These are phyloP conservation scores for Spea multiplicata DNA, from an alignment of 2,113 vertebrate species.

Conservation along the genomic window DNA sequence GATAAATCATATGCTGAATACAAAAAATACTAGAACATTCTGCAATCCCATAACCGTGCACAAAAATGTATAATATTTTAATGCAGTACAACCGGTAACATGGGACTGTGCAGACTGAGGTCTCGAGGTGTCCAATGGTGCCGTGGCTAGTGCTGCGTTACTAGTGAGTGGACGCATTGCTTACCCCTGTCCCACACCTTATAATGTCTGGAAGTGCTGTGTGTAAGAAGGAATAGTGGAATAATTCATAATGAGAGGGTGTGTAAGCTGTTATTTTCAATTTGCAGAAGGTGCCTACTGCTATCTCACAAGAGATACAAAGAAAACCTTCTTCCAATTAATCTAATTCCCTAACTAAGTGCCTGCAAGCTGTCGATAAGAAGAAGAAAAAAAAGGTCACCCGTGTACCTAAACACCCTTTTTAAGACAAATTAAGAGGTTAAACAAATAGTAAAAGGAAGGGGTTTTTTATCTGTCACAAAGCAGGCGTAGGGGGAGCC, in stretches of 20 bases:
- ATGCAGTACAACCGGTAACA: no score
- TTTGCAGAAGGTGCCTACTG: neutral
- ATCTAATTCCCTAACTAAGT: constrained; percentile 20
- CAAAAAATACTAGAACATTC: no score
- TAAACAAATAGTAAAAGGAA: neutral
- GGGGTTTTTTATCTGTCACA: constrained; percentile 14
- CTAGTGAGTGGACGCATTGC: no score
- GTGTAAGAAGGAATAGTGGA: no score
- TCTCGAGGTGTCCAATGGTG: no score
- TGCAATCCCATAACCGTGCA: no score
- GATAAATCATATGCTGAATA: no score
- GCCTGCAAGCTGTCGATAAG: constrained; percentile 21
- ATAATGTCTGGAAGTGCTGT: no score
- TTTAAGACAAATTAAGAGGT: neutral
- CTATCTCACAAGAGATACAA: neutral
- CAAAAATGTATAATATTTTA: no score
- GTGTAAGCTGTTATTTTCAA: neutral
- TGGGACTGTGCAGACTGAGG: no score
- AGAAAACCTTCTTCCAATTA: constrained; percentile 9
- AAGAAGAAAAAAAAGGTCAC: neutral
- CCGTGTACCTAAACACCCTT: neutral
- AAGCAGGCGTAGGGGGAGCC: neutral
- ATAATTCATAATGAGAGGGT: neutral
- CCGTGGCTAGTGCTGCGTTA: no score
- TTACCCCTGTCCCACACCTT: no score